Evolutionary conservation across 2,797 vertebrate species (phyloP), one percentile per base, ranked within the genome.

Genomic region (Chelidonichthys spinosus): DNA sequence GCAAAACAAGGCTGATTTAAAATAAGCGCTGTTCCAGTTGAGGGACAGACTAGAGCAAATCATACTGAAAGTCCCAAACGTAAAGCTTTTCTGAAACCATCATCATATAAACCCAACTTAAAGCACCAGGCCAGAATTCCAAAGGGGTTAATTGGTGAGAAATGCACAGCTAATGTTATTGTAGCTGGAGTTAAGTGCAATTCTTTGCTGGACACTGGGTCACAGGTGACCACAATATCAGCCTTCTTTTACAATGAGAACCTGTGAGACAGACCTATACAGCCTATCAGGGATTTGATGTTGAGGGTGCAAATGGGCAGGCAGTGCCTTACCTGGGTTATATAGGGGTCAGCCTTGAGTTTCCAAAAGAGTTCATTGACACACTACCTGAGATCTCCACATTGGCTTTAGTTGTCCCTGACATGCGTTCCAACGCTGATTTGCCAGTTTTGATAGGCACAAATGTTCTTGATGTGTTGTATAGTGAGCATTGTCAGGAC

Each of bases 331-430:
- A n/a, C n/a, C n/a, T n/a, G n/a, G n/a, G n/a, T n/a, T n/a, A n/a
- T n/a, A n/a, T n/a, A n/a, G n/a, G n/a, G n/a, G n/a, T n/a, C n/a
- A n/a, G n/a, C n/a, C n/a, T n/a, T 7, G 52, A 44, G 40, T 67
- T 67, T 2, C 40, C 65, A 11, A 56, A 36, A 36, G 17, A 43
- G 1, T 56, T 56, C 18, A 25, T 54, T 36, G 50, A 46, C 8
- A 4, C 52, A 15, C 25, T 44, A 15, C 53, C 65, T 9, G 53
- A 68, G 14, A 2, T 58, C 10, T 44, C 40, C 0, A 47, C 42
- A 3, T 68, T 68, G 40, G 52, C 52, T 1, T 56, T 68, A n/a
- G 65, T 68, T 1, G 65, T 68, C 0, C 55, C 36, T n/a, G 55
- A 35, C 52, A 6, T 4, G 1, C 9, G 2, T 2, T 6, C 10